A percentile compares a stretch with the other conserved stretches of the same genome.
Evolutionary conservation across 2,113 vertebrate genomes (phyloP).

Genomic region (Daphoenositta chrysoptera): DNA sequence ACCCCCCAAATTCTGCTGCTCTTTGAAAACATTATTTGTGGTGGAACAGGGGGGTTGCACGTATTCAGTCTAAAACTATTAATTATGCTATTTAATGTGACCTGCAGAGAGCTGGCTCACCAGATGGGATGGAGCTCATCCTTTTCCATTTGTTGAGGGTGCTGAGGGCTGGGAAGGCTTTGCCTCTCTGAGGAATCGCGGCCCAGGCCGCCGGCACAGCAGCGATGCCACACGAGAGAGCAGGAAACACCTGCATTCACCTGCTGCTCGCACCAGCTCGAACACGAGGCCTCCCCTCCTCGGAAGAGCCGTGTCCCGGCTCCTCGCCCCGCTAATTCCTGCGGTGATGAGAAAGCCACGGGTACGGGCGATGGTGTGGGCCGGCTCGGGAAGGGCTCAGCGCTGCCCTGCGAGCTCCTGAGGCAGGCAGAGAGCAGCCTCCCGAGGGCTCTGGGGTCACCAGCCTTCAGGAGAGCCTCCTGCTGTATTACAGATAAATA

Average conservation of each 20-base stretch:
- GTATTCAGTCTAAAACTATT: conserved; percentile 37
- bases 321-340: neutral
- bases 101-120: conserved; percentile 51
- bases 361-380: neutral
- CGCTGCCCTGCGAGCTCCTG: neutral
- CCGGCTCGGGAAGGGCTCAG: neutral
- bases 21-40: neutral
- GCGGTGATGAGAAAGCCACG: neutral
- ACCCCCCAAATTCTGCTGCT: neutral
- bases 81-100: conserved; percentile 58
- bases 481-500: neutral
- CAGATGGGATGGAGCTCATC: conserved; percentile 28
- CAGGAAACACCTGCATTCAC: neutral
- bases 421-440: neutral
- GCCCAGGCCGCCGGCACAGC: neutral
- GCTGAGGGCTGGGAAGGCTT: conserved; percentile 13
- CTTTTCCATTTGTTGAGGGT: neutral
- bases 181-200: neutral
- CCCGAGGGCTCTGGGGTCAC: neutral
- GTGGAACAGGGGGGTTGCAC: neutral
- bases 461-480: neutral
- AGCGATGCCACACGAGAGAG: neutral
- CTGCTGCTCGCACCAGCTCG: neutral
- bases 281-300: neutral
- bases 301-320: neutral